These are phyloP conservation scores for Oegoconia quadripuncta DNA, from an alignment of 2,888 invertebrate species.

Conservation along the genomic window DNA sequence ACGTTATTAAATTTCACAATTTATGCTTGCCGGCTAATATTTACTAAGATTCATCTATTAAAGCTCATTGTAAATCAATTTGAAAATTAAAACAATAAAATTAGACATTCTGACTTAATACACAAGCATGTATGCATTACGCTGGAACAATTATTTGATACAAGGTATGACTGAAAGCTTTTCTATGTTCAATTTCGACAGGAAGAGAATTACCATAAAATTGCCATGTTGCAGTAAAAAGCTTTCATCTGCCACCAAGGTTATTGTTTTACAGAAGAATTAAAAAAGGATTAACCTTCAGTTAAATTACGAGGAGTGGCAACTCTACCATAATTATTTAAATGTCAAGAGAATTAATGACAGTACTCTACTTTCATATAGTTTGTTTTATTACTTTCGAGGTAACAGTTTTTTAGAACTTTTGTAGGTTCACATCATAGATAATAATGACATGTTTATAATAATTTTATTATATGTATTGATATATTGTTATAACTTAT, in stretches of 20 bases:
- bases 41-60: background rate
- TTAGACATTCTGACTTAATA: background rate
- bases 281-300: conserved; percentile 5
- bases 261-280: conserved; percentile 2
- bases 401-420: too few relatives aligned
- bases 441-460: too few relatives aligned
- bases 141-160: conserved; percentile 1
- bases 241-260: conserved; percentile 1
- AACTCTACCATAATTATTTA: background rate
- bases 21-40: too few relatives aligned
- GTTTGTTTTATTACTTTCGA: too few relatives aligned
- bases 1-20: background rate
- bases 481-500: too few relatives aligned
- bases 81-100: background rate
- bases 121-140: conserved; percentile 4
- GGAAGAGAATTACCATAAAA: conserved; percentile 1
- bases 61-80: background rate
- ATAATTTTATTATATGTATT: too few relatives aligned
- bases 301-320: conserved; percentile 1
- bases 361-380: too few relatives aligned
- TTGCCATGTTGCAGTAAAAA: conserved; percentile 2
- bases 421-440: too few relatives aligned
- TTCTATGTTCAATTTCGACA: background rate
- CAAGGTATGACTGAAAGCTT: conserved; percentile 7
- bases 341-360: too few relatives aligned